Conservation (phyloP, 37 sponge, comb jelly and placozoan genomes). For the Tethya wilhelma region DNA sequence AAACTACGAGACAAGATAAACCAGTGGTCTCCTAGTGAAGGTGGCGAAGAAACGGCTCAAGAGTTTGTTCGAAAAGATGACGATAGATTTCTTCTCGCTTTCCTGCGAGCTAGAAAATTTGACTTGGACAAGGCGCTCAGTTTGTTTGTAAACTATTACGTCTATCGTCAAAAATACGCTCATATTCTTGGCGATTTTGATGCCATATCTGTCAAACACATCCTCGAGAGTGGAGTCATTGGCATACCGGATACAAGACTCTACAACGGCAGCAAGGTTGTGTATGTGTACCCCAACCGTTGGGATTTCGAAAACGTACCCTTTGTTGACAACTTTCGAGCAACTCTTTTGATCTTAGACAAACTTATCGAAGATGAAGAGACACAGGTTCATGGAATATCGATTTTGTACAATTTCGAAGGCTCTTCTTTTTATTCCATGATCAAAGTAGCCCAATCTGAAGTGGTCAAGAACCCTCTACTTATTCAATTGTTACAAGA, state of each 20-base stretch:
- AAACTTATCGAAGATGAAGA: constrained; percentile 70
- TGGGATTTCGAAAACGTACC: constrained; percentile 6
- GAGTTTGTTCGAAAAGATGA: constrained; percentile 24
- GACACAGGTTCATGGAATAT: constrained; percentile 69
- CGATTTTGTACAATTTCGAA: constrained; percentile 37
- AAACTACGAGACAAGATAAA: constrained; percentile 10
- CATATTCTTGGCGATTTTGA: constrained; percentile 15
- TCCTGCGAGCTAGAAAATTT: constrained; percentile 69
- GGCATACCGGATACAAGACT: constrained; percentile 1
- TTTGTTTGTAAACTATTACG: constrained; percentile 56
- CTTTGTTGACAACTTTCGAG: constrained; percentile 11
- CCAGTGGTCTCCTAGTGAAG: not conserved
- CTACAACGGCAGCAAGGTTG: constrained; percentile 9
- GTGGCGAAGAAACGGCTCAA: not conserved
- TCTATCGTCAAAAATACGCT: constrained; percentile 36
- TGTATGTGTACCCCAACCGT: constrained; percentile 8
- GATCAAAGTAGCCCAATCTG: constrained; percentile 33
- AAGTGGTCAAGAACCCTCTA: constrained; percentile 12
- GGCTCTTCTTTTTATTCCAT: constrained; percentile 41
- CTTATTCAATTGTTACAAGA: constrained; percentile 62
- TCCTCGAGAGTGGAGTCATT: constrained; percentile 20
- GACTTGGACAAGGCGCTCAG: constrained; percentile 52
- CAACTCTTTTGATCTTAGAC: constrained; percentile 44
- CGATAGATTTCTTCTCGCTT: constrained; percentile 52
- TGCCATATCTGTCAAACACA: not conserved